Evolutionary conservation across 2,888 invertebrate genomes (phyloP).

Genomic region (Aromia moschata): DNA sequence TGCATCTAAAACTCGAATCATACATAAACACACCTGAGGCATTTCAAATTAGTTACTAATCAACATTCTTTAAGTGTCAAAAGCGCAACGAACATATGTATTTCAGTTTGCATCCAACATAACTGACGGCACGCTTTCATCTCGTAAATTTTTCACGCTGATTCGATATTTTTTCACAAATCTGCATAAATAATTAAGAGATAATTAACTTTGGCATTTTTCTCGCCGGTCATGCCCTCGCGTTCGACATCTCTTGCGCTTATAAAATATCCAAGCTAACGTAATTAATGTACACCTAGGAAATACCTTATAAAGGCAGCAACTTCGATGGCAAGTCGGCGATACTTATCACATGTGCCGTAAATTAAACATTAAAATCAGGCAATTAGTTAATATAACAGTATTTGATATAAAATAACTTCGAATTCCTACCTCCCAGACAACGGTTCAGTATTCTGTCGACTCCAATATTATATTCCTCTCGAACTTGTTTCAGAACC

Average conservation of each 20-base stretch:
- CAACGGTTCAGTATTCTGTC: too few species aligned
- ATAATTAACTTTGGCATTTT: not conserved
- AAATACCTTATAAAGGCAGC: slow-evolving; percentile 3
- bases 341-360: slow-evolving; percentile 10
- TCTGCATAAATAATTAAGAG: not conserved
- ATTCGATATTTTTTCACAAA: not conserved
- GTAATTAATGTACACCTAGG: not conserved
- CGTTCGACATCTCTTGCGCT: not conserved
- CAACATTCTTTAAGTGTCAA: too few species aligned
- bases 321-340: slow-evolving; percentile 3
- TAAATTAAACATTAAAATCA: slow-evolving; percentile 12
- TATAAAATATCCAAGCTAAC: slow-evolving; percentile 4
- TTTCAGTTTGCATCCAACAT: too few species aligned
- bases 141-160: not conserved
- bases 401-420: slow-evolving; percentile 12
- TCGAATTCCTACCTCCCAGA: not conserved
- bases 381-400: slow-evolving; percentile 18
- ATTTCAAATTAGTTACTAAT: too few species aligned
- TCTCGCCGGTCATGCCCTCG: not conserved
- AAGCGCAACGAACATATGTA: too few species aligned
- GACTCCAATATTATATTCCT: too few species aligned
- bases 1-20: too few species aligned
- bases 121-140: too few species aligned
- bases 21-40: too few species aligned
- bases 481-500: too few species aligned